These are phyloP conservation scores for Limnephilus auricula DNA, from an alignment of 2,888 invertebrate species.

Conservation along the genomic window DNA sequence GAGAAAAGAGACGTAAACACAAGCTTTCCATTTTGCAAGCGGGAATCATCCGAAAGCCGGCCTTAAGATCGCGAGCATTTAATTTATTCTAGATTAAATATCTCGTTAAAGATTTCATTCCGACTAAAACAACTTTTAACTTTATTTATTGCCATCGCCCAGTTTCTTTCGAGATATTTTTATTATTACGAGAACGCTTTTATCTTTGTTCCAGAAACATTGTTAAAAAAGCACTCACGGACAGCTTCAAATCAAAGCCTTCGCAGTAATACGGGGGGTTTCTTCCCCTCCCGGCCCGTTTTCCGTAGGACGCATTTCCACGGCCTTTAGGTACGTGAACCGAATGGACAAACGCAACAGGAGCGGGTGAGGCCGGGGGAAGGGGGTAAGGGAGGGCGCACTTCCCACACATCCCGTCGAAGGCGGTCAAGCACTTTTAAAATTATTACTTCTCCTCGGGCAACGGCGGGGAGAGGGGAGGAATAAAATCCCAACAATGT, in stretches of 20 bases:
- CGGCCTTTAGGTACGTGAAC: conserved; percentile 63
- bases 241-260: conserved; percentile 65
- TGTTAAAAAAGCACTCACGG: conserved; percentile 65
- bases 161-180: conserved; percentile 43
- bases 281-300: conserved; percentile 60
- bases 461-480: neutral
- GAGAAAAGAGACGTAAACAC: conserved; percentile 48
- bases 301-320: conserved; percentile 64
- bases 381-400: neutral
- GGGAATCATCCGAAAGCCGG: conserved; percentile 31
- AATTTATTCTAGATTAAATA: conserved; percentile 48
- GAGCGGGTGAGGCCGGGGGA: conserved; percentile 3
- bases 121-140: conserved; percentile 53
- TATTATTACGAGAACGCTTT: conserved; percentile 55
- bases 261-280: conserved; percentile 57
- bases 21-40: neutral
- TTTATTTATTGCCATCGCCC: conserved; percentile 55
- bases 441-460: conserved; percentile 59
- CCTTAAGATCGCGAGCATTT: conserved; percentile 38
- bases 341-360: conserved; percentile 64
- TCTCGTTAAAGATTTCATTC: conserved; percentile 58
- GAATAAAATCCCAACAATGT: conserved; percentile 60
- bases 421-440: conserved; percentile 64
- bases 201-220: conserved; percentile 55
- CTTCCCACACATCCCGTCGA: conserved; percentile 29